Evolutionary conservation across 2,888 invertebrate genomes (phyloP), one percentile per base, ranked within the genome.

Genomic region (Tenthredo mesomela): DNA sequence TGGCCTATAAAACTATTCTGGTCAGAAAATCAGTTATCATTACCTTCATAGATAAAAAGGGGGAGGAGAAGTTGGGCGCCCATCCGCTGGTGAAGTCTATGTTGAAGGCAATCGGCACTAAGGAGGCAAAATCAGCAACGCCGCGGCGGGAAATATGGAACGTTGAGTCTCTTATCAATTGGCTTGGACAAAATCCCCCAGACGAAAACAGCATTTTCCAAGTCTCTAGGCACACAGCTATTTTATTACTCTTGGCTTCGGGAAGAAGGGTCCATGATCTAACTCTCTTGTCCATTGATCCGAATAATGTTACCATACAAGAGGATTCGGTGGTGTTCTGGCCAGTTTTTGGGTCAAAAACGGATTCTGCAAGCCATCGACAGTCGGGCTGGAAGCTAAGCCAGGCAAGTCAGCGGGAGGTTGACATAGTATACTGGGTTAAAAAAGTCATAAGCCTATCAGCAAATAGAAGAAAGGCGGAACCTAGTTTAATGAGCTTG

Each of bases 231-330:
- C 71, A 70, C 25, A 77, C 71, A 3, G 85, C 78, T 2, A 37
- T 78, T 4, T 7, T 78, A 3, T 29, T 85, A n/a, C 5, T 80
- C 7, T 21, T 84, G 6, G 54, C 84, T 5, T 85, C 84, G 0
- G 75, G 86, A 61, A 77, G 77, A 54, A 73, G 85, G 67, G 37
- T 86, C 58, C 82, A 70, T n/a, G 84, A 85, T 77, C 77, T 85
- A 4, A 86, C 85, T 1, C 58, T 73, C 18, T 25, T 82, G 37
- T 40, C 84, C 15, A 77, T 71, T 33, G 75, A 71, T 37, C 21
- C 78, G 21, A 29, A 73, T 29, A 29, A 67, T 50, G 82, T 84
- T 86, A 86, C 18, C 12, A 5, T 43, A 2, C 1, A 73, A 1
- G 5, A 37, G 0, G 73, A 82, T n/a, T 18, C 43, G 12, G 18